These are phyloP conservation scores for Dreissena polymorpha DNA, from an alignment of 1,140 invertebrate genomes.

Conservation along the genomic window DNA sequence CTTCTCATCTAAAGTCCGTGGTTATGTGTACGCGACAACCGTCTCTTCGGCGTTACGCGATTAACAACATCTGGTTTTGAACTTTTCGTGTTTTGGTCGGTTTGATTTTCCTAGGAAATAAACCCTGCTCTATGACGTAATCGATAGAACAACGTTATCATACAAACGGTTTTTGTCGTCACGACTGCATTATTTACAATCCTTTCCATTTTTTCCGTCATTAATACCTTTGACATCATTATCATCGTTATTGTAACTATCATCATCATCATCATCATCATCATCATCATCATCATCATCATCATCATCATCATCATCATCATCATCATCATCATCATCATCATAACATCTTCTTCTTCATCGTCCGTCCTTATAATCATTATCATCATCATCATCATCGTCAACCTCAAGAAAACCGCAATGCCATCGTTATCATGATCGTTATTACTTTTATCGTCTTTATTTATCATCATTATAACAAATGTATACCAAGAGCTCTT, in stretches of 20 bases:
- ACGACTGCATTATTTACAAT: no score
- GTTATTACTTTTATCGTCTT: not conserved
- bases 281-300: not conserved
- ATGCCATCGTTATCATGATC: not conserved
- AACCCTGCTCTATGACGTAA: no score
- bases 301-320: constrained; percentile 1
- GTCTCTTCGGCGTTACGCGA: no score
- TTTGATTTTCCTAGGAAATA: no score
- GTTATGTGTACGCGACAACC: no score
- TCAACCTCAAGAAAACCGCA: no score
- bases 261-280: not conserved
- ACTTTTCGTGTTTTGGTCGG: no score
- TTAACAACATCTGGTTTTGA: no score
- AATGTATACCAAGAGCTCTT: no score
- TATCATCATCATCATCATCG: not conserved
- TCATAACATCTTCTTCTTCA: not conserved
- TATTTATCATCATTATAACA: not conserved
- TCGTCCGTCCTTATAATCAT: not conserved
- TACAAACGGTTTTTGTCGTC: no score
- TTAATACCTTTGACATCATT: not conserved
- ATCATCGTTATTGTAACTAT: not conserved
- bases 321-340: not conserved
- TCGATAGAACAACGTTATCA: no score
- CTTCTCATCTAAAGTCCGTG: no score
- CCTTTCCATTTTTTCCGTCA: not conserved